Evolutionary conservation across 2,888 invertebrate species (phyloP), one percentile per base, ranked within the genome.

Genomic region (Drosophila anceps): DNA sequence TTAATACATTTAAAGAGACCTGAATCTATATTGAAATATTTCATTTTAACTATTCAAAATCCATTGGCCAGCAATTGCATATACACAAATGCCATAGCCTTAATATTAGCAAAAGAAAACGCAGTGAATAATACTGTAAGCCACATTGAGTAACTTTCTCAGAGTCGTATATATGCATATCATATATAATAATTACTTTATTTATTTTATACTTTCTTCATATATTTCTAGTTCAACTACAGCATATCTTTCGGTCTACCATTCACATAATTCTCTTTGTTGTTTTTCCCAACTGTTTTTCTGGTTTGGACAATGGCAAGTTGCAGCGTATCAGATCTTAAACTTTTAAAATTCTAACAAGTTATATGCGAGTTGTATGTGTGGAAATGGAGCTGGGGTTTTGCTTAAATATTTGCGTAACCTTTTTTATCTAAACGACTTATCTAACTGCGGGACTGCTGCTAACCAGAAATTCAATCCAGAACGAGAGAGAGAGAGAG

Each of bases 351-450:
- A 68, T 72, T 80, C 67, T 53, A 77, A 64, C 71, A 71, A 72
- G 63, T 53, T 80, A 76, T 53, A 53, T 57, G 39, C 50, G 41
- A 35, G 58, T 15, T 18, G 12, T 33, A 8, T 35, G 35, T n/a
- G 20, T 46, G 10, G 12, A 20, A 18, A 41, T 51, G 46, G 41
- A 63, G 46, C 59, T 61, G 51, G 43, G 39, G 12, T 65, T n/a
- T 54, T 50, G 57, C 76, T 77, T 76, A 84, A 84, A 79, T 70
- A 84, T 89, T 84, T 87, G 70, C 70, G 66, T 89, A 87, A 84
- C 84, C 84, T 84, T 84, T 84, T 88, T 68, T 84, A 89, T 84
- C 84, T 84, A 68, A 84, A 89, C 89, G 88, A 87, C 78, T 66
- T 63, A 84, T 84, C 84, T 73, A 63, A 77, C 71, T 77, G 76